Evolutionary conservation across 2,113 vertebrate genomes (phyloP).

Genomic region (Tenrec ecaudatus): DNA sequence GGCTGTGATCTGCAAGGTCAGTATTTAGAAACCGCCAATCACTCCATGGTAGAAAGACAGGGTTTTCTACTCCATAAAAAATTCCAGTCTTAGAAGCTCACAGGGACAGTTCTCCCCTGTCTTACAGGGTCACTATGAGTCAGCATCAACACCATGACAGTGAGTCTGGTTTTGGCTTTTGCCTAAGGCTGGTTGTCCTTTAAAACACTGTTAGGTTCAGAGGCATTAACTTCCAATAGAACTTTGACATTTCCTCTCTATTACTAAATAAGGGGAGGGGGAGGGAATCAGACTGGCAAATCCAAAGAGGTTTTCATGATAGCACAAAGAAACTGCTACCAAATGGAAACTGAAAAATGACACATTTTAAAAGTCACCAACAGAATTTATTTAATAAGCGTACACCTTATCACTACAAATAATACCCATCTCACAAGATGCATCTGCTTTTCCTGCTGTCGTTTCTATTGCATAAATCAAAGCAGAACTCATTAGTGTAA

Average conservation of each 20-base stretch:
- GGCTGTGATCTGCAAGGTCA: neutral
- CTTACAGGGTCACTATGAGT: too few species aligned
- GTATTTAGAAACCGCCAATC: too few species aligned
- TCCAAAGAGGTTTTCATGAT: conserved; percentile 52
- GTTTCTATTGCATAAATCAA: conserved; percentile 56
- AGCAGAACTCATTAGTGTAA: conserved; percentile 64
- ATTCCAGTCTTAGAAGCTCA: too few species aligned
- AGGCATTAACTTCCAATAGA: conserved; percentile 51
- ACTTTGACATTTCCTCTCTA: conserved; percentile 26
- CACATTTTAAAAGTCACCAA: conserved; percentile 38
- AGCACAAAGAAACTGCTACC: conserved; percentile 26
- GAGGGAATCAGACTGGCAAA: neutral
- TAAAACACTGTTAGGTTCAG: conserved; percentile 22
- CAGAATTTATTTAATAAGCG: conserved; percentile 52
- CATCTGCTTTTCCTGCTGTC: conserved; percentile 24
- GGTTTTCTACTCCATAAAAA: too few species aligned
- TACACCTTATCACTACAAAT: conserved; percentile 6
- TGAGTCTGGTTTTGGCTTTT: too few species aligned
- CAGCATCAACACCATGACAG: too few species aligned
- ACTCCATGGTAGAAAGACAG: too few species aligned
- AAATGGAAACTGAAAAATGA: conserved; percentile 59
- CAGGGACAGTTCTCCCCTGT: too few species aligned
- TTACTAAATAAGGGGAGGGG: conserved; percentile 32
- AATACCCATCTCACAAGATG: conserved; percentile 30
- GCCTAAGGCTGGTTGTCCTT: neutral